Evolutionary conservation across 2,113 vertebrate genomes (phyloP).

Genomic region (Apodemus speciosus): DNA sequence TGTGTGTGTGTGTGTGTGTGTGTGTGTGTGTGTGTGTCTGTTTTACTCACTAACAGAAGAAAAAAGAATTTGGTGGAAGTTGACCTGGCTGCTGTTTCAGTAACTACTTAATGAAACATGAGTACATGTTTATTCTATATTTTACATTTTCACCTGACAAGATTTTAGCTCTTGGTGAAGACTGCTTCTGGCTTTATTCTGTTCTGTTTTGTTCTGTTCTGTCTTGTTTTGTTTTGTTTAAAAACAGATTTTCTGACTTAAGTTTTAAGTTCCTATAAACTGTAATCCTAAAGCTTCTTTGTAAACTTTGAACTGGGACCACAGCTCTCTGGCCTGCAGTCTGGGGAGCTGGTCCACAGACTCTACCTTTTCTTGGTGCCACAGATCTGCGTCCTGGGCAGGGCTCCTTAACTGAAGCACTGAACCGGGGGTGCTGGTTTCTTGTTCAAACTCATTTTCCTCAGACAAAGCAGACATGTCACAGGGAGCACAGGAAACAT

Average conservation of each 20-base stretch:
- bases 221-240: not conserved
- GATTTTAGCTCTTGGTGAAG: constrained; percentile 7
- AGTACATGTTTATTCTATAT: not conserved
- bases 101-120: not conserved
- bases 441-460: constrained; percentile 1
- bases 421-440: not conserved
- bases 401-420: not conserved
- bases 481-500: constrained; percentile 5
- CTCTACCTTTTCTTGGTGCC: not conserved
- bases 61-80: not conserved
- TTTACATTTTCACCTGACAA: constrained; percentile 3
- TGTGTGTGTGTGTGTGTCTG: too few species aligned
- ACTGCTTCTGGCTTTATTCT: not conserved
- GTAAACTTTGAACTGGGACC: constrained; percentile 11
- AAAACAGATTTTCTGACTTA: constrained; percentile 8
- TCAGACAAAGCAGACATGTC: not conserved
- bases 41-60: not conserved
- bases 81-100: not conserved
- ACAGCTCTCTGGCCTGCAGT: not conserved
- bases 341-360: not conserved
- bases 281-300: constrained; percentile 27
- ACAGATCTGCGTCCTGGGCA: not conserved
- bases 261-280: constrained; percentile 42
- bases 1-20: not conserved
- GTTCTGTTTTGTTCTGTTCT: too few species aligned